Evolutionary conservation across 1,140 invertebrate genomes (phyloP).

Genomic region (Philopotamus ludificatus): DNA sequence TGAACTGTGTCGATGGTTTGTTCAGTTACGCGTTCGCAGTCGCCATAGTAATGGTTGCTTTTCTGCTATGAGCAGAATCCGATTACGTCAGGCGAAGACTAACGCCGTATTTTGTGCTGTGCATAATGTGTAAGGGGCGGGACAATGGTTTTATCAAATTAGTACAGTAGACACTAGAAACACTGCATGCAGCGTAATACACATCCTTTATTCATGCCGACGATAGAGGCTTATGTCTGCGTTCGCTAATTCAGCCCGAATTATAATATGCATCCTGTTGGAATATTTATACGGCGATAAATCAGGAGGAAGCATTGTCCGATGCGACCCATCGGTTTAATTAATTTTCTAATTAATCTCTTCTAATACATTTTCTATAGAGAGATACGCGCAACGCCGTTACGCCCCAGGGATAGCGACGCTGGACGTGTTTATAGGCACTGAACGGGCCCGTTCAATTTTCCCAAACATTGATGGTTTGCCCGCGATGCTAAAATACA

Average conservation of each 20-base stretch:
- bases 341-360: conserved; percentile 12
- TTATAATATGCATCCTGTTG: conserved; percentile 8
- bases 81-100: too few species aligned
- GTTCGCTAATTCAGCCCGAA: conserved; percentile 11
- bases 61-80: too few species aligned
- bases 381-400: too few species aligned
- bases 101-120: not conserved
- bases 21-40: not conserved
- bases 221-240: conserved; percentile 11
- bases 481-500: too few species aligned
- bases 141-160: too few species aligned
- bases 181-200: not conserved
- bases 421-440: too few species aligned
- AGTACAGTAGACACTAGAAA: not conserved
- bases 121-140: conserved; percentile 5
- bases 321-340: not conserved
- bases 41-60: not conserved
- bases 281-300: conserved; percentile 15
- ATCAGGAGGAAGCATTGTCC: not conserved
- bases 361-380: not conserved
- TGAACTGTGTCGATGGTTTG: conserved; percentile 1
- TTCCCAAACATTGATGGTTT: too few species aligned
- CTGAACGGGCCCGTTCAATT: too few species aligned
- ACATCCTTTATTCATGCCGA: conserved; percentile 18
- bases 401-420: too few species aligned